These are phyloP conservation scores for Bucco capensis DNA, from an alignment of 2,113 vertebrate species.

Conservation along the genomic window DNA sequence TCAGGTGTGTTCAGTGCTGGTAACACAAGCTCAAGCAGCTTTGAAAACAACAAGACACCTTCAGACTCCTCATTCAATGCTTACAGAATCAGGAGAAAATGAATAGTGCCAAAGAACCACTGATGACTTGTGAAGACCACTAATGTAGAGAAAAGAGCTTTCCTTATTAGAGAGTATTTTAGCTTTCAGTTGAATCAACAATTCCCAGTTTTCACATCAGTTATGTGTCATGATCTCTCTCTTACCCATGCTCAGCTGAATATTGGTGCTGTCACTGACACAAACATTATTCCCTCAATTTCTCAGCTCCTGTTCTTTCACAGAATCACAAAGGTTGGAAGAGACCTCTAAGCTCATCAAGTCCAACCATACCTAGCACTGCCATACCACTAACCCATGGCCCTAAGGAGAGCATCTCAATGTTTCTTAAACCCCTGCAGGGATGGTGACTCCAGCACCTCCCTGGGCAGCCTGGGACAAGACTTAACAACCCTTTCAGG, in stretches of 20 bases:
- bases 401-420: too few species aligned
- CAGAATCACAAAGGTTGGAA: not conserved
- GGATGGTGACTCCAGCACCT: too few species aligned
- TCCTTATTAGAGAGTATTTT: not conserved
- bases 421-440: too few species aligned
- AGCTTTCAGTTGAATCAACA: not conserved
- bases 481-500: too few species aligned
- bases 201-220: not conserved
- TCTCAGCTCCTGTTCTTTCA: not conserved
- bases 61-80: not conserved
- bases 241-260: not conserved
- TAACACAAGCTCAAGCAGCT: not conserved
- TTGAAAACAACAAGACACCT: conserved; percentile 20
- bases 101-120: not conserved
- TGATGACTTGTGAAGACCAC: not conserved
- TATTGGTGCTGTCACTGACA: not conserved
- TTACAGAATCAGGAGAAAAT: not conserved
- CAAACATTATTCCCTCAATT: not conserved
- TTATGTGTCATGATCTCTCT: not conserved
- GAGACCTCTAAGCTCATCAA: too few species aligned
- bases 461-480: too few species aligned
- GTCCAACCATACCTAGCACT: too few species aligned
- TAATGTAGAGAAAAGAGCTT: not conserved
- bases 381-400: too few species aligned
- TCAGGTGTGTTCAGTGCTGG: conserved; percentile 19